Base-by-base conservation (phyloP, 2,888 invertebrate species). In the Lasiommata megera region DNA sequence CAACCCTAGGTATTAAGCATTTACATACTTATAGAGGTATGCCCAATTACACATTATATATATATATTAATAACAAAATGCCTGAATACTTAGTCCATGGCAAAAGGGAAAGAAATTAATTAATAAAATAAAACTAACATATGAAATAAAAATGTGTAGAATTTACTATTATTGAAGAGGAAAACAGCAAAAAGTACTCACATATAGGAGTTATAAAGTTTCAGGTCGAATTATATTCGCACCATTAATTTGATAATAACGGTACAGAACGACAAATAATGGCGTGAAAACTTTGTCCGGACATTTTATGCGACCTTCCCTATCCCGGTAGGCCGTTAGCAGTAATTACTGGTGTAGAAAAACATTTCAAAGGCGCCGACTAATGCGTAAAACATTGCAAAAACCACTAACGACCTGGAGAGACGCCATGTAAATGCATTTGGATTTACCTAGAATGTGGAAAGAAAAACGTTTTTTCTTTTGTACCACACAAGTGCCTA, bases 341-440 rank as follows among this genome's bases (percentile, higher is more conserved):
- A 77, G 80, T 79, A 82, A 84, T 84, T 82, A 82, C 77, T 68
- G 68, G 73, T 76, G 73, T 72, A 77, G 78, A 79, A 80, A 81
- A 83, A 81, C 80, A 77, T 80, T 60, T 79, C 80, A 77, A 79
- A 79, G 77, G 78, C 72, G 68, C 69, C 68, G 70, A 68, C 66
- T 79, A 79, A 79, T 80, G 79, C 46, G 52, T 52, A 18, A 52
- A 46, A 46, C 46, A 31, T 46, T 29, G 46, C 14, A 57, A 58
- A 59, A 60, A 57, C 56, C 63, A 38, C 59, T 58, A 63, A 61
- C 56, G 58, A 58, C 61, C 16, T 53, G 52, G 29, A 34, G 44
- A 38, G 36, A 56, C 37, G 51, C 51, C 51, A 51, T 38, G 37
- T 51, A 46, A 44, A 44, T 44, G 43, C 31, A 51, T 38, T 43